Base-by-base conservation (phyloP, 2,888 invertebrate genomes). In the Cacoxenus indagator region DNA sequence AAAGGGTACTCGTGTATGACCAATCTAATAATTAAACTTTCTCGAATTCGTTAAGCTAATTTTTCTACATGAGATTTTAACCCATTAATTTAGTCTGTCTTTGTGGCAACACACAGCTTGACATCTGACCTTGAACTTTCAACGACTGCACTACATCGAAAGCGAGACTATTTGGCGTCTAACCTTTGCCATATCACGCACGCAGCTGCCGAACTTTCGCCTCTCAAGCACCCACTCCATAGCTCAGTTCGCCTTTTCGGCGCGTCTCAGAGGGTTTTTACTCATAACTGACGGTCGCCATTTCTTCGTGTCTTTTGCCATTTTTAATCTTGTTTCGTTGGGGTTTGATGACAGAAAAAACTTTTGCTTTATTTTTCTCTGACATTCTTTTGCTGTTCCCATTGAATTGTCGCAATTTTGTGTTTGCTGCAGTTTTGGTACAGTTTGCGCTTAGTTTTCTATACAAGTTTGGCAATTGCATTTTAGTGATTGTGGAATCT, bases 21-120 rank as follows among this genome's bases (percentile, higher is more conserved):
- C 11, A 9, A 27, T 17, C 62, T 72, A 75, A 77, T 77, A 75
- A 61, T 67, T 62, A 55, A 54, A 67, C 64, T 37, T 29, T 62
- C 8, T 6, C n/a, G 19, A 43, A 11, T 62, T 37, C 43, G 46
- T 59, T 17, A 17, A 31, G 29, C 29, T 31, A 31, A 31, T 31
- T 31, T 31, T 9, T 31, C 6, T n/a, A n/a, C n/a, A n/a, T n/a
- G n/a, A n/a, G 55, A 24, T 1, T 14, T 55, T 55, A 55, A 55
- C 55, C 55, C 55, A 9, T 55, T 22, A 26, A 26, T 14, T 31
- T 31, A 31, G 5, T 59, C n/a, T 22, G 24, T 22, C 24, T 31
- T 31, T 54, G 22, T 19, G n/a, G 17, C 19, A 22, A 8, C 51
- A 9, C 55, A 27, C 27, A 55, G n/a, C 55, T 59, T 59, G 57